Percentiles rank a stretch among this genome's conserved stretches.
Conservation (phyloP, 2,113 vertebrate species). For the Hepsetus odoe region DNA sequence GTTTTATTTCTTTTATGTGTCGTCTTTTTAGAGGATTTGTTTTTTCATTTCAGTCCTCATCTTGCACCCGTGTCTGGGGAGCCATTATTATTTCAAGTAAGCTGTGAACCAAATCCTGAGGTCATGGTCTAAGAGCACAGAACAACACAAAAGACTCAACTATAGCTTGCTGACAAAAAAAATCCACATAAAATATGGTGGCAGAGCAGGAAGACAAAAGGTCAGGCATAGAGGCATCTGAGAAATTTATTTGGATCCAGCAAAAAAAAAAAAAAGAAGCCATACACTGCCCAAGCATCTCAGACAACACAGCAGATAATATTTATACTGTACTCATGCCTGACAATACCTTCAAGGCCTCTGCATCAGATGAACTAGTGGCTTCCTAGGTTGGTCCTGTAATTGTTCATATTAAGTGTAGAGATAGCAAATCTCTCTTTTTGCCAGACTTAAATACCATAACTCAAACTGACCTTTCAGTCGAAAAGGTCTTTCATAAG, state of each 20-base stretch:
- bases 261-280: background rate
- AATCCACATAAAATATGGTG: background rate
- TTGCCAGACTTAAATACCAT: no score
- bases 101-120: conserved; percentile 2
- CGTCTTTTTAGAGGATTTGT: background rate
- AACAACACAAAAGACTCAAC: background rate
- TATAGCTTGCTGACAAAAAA: conserved; percentile 5
- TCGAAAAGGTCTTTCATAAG: no score
- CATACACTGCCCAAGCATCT: background rate
- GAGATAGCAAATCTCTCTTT: no score
- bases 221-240: background rate
- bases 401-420: background rate
- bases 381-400: background rate
- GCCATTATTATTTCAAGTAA: background rate
- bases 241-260: background rate
- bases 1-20: background rate
- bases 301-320: background rate
- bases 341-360: background rate
- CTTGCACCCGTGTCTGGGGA: conserved; percentile 23
- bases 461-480: no score
- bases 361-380: background rate
- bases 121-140: conserved; percentile 23
- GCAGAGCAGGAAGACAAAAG: background rate
- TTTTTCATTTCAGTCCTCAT: background rate
- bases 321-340: background rate